These are phyloP conservation scores for Silurus asotus DNA, from an alignment of 2,113 vertebrate species.

Conservation along the genomic window DNA sequence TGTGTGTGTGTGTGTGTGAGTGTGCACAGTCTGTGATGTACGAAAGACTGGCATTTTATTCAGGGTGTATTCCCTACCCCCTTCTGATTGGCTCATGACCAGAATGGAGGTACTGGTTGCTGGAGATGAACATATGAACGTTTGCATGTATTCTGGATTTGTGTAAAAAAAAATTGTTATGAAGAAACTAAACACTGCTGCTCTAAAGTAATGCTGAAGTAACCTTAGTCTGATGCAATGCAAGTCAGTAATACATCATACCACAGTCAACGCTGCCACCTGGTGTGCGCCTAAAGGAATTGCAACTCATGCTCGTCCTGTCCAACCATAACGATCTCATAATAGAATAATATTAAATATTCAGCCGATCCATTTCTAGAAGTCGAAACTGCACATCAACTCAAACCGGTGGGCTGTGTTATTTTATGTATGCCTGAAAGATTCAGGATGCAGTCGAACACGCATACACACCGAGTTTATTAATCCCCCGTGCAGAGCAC, in stretches of 20 bases:
- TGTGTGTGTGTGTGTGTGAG: background rate
- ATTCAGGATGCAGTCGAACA: slow-evolving; percentile 2
- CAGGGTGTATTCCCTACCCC: background rate
- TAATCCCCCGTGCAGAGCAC: slow-evolving; percentile 46
- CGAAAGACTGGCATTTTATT: background rate
- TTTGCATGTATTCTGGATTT: background rate
- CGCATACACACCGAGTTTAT: slow-evolving; percentile 16
- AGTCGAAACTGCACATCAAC: background rate
- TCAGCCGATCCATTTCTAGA: slow-evolving; percentile 1
- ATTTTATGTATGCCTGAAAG: background rate
- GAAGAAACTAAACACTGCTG: background rate
- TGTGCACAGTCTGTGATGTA: background rate
- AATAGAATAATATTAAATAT: background rate
- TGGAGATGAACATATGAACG: background rate
- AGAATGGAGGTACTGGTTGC: background rate
- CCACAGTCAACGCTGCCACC: slow-evolving; percentile 24
- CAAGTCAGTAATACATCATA: background rate
- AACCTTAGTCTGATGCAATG: background rate
- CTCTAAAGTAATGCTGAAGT: no score
- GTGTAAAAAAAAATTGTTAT: background rate
- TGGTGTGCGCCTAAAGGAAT: slow-evolving; percentile 4
- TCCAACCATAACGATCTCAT: background rate
- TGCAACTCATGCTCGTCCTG: background rate
- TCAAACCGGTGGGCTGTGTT: background rate
- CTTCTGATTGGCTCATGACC: background rate